A percentile compares a stretch with the other conserved stretches of the same genome.
These are phyloP conservation scores for Cryptocheilus praepositus DNA, from an alignment of 2,888 invertebrate species.

Conservation along the genomic window DNA sequence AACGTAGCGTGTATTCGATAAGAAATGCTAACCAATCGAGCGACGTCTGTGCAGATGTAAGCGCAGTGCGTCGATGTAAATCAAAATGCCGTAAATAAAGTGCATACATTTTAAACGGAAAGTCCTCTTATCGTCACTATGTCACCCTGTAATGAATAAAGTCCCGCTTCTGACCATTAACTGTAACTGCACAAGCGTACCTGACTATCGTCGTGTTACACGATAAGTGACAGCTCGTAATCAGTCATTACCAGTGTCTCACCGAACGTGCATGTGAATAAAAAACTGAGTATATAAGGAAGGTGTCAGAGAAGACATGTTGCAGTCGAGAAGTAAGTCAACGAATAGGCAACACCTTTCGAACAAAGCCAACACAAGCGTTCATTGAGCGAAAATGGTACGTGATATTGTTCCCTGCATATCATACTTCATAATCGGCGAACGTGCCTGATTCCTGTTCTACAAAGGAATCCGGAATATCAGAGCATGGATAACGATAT, in stretches of 20 bases:
- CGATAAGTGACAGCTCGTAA: slow-evolving; percentile 15
- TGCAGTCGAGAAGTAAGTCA: neutral
- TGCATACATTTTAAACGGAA: too few species aligned
- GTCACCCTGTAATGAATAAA: too few species aligned
- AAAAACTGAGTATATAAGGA: slow-evolving; percentile 38
- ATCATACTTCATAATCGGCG: too few species aligned
- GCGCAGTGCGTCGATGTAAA: slow-evolving; percentile 25
- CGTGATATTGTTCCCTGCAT: neutral
- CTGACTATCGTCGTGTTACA: slow-evolving; percentile 10
- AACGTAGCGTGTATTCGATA: too few species aligned
- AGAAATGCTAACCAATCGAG: too few species aligned
- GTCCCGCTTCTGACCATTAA: too few species aligned
- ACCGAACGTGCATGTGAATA: slow-evolving; percentile 21
- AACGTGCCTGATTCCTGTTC: too few species aligned
- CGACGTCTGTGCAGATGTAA: too few species aligned
- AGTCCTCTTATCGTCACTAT: too few species aligned
- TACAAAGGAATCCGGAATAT: too few species aligned
- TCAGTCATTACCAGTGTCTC: slow-evolving; percentile 31
- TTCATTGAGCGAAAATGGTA: slow-evolving; percentile 16
- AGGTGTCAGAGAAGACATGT: slow-evolving; percentile 14
- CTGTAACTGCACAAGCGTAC: too few species aligned
- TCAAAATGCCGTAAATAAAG: slow-evolving; percentile 25
- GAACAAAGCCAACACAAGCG: neutral
- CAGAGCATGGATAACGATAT: too few species aligned
- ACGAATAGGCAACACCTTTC: slow-evolving; percentile 8